These are phyloP conservation scores for Eristalis arbustorum DNA, from an alignment of 2,888 invertebrate genomes.

Conservation along the genomic window DNA sequence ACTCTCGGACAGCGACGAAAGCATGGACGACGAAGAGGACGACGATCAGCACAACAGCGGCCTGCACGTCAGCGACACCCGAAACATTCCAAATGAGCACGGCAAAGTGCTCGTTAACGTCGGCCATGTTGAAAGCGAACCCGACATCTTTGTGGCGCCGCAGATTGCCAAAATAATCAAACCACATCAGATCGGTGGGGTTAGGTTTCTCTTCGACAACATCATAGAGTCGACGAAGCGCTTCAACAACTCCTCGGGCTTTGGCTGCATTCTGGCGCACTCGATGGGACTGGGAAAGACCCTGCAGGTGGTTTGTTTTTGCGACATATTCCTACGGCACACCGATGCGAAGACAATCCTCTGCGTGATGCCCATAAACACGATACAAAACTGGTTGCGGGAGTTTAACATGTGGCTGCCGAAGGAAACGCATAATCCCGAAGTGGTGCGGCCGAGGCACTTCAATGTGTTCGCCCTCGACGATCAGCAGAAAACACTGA, in stretches of 20 bases:
- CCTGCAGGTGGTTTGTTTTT: constrained; percentile 96
- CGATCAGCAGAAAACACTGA: constrained; percentile 95
- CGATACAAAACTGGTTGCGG: constrained; percentile 97
- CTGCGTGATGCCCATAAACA: constrained; percentile 99
- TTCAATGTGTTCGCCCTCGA: constrained; percentile 95
- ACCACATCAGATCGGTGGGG: constrained; percentile 98
- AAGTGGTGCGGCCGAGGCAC: constrained; percentile 88
- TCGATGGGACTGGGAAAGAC: constrained; percentile 99
- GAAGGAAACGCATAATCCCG: constrained; percentile 83
- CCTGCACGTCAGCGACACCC: constrained; percentile 94
- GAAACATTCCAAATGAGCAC: constrained; percentile 94
- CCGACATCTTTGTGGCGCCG: constrained; percentile 94
- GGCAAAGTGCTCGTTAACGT: constrained; percentile 96
- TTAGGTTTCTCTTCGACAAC: constrained; percentile 97
- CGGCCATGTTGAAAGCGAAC: constrained; percentile 94
- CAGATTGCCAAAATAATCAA: constrained; percentile 95
- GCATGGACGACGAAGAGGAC: constrained; percentile 88
- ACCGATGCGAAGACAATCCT: constrained; percentile 93
- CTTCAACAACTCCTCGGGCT: constrained; percentile 93
- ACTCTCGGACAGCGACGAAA: constrained; percentile 90
- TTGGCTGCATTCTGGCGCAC: constrained; percentile 98
- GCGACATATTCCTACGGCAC: constrained; percentile 96
- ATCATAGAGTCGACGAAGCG: constrained; percentile 95
- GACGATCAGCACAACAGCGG: constrained; percentile 96
- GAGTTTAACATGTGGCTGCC: constrained; percentile 99